Base-by-base conservation (phyloP, 1,140 invertebrate species). In the Nasonia longicornis region DNA sequence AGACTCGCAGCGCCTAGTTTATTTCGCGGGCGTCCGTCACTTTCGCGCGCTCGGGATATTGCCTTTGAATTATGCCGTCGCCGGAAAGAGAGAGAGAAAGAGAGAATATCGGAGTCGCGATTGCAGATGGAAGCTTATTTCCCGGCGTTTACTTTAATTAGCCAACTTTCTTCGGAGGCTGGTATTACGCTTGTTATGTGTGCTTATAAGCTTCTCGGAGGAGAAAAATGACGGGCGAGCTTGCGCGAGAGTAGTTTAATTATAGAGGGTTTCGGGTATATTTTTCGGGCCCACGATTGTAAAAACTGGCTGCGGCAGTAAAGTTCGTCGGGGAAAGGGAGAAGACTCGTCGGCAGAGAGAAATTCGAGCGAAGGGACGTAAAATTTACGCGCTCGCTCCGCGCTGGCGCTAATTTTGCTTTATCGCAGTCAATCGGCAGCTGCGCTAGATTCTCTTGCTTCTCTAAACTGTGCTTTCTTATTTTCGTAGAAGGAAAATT, bases 21-120 rank as follows among this genome's bases (percentile, higher is more conserved):
- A 67, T 67, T 67, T 67, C 29, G 29, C 64, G 64, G 64, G 22
- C 22, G 64, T 29, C 22, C 29, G 64, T 67, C 22, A 67, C 29
- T 67, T 67, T 67, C 64, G 26, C 22, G n/a, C 58, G 22, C 29
- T 11, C 64, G 64, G 26, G 10, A 67, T 29, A 67, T 67, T 67
- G 64, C 29, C 29, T 67, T 67, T 67, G 64, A 67, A 67, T 67
- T 67, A 67, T 31, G 64, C 64, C 22, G 64, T 22, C 14, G 16
- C n/a, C 73, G 73, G 42, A 71, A 26, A 52, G 7, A 63, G 71
- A 79, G n/a, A 79, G n/a, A 79, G 26, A 42, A 26, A 63, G 0
- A 38, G n/a, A 58, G 52, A 63, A 48, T 29, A 78, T 22, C 66
- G 20, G 29, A 26, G 12, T 52, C 52, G 52, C 16, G 6, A n/a